These are phyloP conservation scores for Mungos mungo DNA, from an alignment of 2,113 vertebrate species.

Conservation along the genomic window DNA sequence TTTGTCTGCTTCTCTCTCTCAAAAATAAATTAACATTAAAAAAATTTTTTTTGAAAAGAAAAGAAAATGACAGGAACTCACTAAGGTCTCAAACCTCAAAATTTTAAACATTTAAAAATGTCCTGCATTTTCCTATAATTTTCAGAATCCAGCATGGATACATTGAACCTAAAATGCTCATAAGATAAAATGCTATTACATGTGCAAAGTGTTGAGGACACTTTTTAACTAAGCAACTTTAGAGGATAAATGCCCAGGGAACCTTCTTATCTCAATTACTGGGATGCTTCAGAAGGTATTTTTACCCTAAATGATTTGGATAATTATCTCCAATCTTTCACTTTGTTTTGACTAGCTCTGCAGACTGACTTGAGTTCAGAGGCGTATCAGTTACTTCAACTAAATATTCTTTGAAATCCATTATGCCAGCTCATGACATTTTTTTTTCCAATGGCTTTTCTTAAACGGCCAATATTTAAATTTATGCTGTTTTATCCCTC, in stretches of 20 bases:
- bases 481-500: background rate
- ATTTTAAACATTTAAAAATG: background rate
- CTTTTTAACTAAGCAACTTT: background rate
- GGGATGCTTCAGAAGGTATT: background rate
- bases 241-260: background rate
- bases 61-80: background rate
- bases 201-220: background rate
- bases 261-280: background rate
- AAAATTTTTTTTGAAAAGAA: too few relatives aligned
- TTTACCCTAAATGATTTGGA: background rate
- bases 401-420: background rate
- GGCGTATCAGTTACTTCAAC: background rate
- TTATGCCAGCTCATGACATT: background rate
- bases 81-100: background rate
- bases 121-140: background rate
- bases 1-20: too few relatives aligned
- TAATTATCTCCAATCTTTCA: background rate
- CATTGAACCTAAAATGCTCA: background rate
- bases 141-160: background rate
- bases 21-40: too few relatives aligned
- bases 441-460: background rate
- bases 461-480: background rate
- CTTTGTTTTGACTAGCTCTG: conserved; percentile 45
- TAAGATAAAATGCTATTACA: background rate
- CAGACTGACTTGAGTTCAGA: background rate